Evolutionary conservation across 2,797 vertebrate species (phyloP), one percentile per base, ranked within the genome.

Genomic region (Podargus strigoides): DNA sequence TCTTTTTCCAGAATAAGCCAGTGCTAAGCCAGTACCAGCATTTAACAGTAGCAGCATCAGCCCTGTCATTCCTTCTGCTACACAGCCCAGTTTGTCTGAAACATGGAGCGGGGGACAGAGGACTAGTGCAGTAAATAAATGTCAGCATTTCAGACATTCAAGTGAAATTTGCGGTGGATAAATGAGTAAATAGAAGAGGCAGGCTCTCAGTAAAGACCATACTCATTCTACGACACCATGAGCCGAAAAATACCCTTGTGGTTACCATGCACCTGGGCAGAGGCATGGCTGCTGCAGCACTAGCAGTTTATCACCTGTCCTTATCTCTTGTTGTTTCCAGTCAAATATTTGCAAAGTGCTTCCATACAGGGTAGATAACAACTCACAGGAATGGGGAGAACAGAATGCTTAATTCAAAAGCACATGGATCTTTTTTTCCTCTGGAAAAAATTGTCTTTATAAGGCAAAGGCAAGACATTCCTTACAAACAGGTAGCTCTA

Each of bases 281-380:
- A 42, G 7, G 5, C 67, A 82, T 14, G 85, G 39, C 69, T 76
- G 85, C 81, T 89, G 73, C 82, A 91, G 73, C 12, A 28, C 39
- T 10, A 53, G 68, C 53, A 62, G 44, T 62, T 60, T 82, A 85
- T 90, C 80, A 68, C 67, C 56, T 63, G 56, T 41, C 69, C 76
- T 93, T 94, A 96, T 94, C 93, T 91, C 82, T 47, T 19, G 15
- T 64, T 18, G 5, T 90, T 94, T 96, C 94, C 89, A 91, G 89
- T 82, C 74, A 94, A 96, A 89, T 89, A 94, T 91, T 96, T 95
- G 91, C 74, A 68, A 82, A 95, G 68, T 24, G 78, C 80, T 94
- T 77, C 82, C 74, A 63, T 7, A 28, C 28, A 14, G 44, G 34
- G 34, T 28, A 94, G 91, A 94, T 92, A 96, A 94, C 62, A 91